These are phyloP conservation scores for Bothrops alternatus DNA, from an alignment of 2,797 vertebrate species.

Conservation along the genomic window DNA sequence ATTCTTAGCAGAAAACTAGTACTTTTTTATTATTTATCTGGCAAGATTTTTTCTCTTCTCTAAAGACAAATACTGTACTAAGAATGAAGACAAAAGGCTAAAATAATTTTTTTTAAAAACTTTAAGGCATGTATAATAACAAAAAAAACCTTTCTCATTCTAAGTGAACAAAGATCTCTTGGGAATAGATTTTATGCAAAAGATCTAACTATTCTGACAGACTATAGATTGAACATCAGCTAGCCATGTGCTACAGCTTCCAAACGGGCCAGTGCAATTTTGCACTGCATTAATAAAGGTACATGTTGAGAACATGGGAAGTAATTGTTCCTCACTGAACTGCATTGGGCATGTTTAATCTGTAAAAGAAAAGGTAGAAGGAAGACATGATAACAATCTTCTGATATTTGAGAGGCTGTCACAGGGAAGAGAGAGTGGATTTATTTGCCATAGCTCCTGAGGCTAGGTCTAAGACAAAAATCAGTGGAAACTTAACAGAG, in stretches of 20 bases:
- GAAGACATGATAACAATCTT: background rate
- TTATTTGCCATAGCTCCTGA: background rate
- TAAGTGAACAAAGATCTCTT: background rate
- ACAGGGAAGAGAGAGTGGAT: background rate
- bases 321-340: background rate
- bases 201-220: background rate
- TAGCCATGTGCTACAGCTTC: background rate
- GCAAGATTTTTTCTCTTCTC: background rate
- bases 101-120: background rate
- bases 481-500: background rate
- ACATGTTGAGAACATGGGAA: background rate
- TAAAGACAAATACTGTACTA: background rate
- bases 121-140: background rate
- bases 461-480: background rate
- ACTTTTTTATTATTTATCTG: background rate
- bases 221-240: background rate
- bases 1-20: background rate
- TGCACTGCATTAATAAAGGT: background rate
- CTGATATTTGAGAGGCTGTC: background rate
- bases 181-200: background rate
- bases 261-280: background rate
- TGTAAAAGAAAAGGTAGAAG: background rate
- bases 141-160: background rate
- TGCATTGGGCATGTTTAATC: background rate
- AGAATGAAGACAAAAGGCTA: background rate